Conservation (phyloP, 2,888 invertebrate genomes). For the Macrophya alboannulata region DNA sequence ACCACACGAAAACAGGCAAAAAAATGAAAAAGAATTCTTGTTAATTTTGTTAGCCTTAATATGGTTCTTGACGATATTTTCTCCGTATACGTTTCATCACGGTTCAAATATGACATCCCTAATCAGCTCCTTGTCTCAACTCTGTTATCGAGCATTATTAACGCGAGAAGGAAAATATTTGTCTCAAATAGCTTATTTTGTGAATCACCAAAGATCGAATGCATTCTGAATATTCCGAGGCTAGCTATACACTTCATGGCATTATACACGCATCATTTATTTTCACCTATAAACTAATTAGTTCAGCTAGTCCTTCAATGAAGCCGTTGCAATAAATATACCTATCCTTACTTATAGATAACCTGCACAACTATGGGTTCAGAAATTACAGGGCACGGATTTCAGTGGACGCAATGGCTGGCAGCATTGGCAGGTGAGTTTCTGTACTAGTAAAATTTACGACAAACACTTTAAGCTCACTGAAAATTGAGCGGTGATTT, state of each 20-base stretch:
- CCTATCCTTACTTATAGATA: neutral
- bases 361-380: neutral
- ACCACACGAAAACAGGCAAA: neutral
- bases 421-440: constrained; percentile 35
- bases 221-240: neutral
- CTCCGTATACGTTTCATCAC: neutral
- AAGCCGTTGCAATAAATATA: neutral
- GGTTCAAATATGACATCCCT: neutral
- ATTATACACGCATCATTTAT: neutral
- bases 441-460: neutral
- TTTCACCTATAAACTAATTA: neutral
- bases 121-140: neutral
- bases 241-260: too few species aligned
- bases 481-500: neutral
- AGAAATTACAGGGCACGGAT: neutral
- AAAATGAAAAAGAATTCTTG: neutral
- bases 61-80: neutral
- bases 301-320: neutral
- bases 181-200: neutral
- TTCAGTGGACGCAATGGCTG: constrained; percentile 11
- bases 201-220: neutral
- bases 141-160: neutral
- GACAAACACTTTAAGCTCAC: neutral
- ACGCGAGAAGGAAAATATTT: neutral
- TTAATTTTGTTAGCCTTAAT: neutral